A percentile compares a stretch with the other conserved stretches of the same genome.
These are phyloP conservation scores for Cuculus canorus DNA, from an alignment of 2,797 vertebrate species.

Conservation along the genomic window DNA sequence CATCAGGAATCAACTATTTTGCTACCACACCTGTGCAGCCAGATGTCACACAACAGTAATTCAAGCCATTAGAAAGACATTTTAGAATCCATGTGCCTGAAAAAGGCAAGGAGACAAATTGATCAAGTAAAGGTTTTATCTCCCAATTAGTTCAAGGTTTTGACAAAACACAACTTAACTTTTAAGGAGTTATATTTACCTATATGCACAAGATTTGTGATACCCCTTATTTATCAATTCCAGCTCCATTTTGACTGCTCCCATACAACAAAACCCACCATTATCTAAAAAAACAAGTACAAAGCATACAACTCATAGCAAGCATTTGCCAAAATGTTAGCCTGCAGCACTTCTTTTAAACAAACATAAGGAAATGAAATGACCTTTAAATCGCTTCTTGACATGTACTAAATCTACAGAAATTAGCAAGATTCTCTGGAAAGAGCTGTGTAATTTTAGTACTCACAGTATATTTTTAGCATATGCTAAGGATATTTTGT, in stretches of 20 bases:
- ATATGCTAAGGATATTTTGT: background rate
- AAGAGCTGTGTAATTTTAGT: slow-evolving; percentile 45
- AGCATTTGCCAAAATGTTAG: slow-evolving; percentile 20
- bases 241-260: background rate
- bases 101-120: background rate
- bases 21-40: slow-evolving; percentile 29
- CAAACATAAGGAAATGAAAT: slow-evolving; percentile 49
- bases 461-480: slow-evolving; percentile 48
- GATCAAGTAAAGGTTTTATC: background rate
- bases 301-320: background rate
- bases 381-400: slow-evolving; percentile 46
- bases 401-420: slow-evolving; percentile 42
- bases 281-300: slow-evolving; percentile 4
- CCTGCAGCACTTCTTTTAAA: slow-evolving; percentile 19
- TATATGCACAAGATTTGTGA: background rate
- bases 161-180: background rate
- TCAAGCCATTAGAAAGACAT: background rate
- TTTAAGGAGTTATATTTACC: background rate
- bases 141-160: background rate
- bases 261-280: background rate
- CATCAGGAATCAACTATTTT: background rate
- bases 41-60: background rate
- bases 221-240: background rate
- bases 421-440: slow-evolving; percentile 44
- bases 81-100: background rate